Base-by-base conservation (phyloP, 2,797 vertebrate genomes). In the Sebastes cheni region DNA sequence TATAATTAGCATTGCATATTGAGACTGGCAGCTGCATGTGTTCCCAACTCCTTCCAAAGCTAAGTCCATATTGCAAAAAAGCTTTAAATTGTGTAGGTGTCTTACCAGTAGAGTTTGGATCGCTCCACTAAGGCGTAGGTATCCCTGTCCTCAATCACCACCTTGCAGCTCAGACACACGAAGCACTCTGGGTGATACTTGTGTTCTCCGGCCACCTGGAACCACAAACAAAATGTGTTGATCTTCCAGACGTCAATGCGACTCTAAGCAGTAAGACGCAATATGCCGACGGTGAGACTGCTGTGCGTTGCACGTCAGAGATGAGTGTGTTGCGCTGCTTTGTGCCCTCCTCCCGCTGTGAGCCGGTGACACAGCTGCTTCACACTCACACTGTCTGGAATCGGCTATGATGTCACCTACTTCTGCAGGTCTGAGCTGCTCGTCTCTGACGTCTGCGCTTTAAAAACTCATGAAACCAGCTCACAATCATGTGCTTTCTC, bases 101-200 rank as follows among this genome's bases (percentile, higher is more conserved):
- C 97, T 98, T 93, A 99, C 98, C 98, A 99, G 93, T 98, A 99
- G 6, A 99, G 97, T 75, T 97, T 96, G 32, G 97, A 97, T 64
- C 97, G 96, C 72, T 98, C 97, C 29, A 99, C 98, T 29, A 99
- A 95, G 1, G 98, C 97, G 1, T 99, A 99, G 0, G 97, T 97
- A 67, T 99, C 98, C 61, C 95, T 94, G 83, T 99, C 98, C 72
- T 99, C 98, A 20, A 99, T 98, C 91, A 98, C 96, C 93, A 98
- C 97, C 90, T 95, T 99, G 95, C 98, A 99, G 91, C 97, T 97
- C 95, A 98, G 96, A 82, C 98, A 99, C n/a, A 97, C 97, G 72
- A 99, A 99, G 91, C 98, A 99, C 88, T 99, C 98, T 0, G 98
- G 97, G 90, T 99, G 98, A 92, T 98, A 99, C 92, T 98, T 99